phyloP scores from a whole-genome alignment of 2,888 invertebrate species.

The Leucoma salicis region DNA sequence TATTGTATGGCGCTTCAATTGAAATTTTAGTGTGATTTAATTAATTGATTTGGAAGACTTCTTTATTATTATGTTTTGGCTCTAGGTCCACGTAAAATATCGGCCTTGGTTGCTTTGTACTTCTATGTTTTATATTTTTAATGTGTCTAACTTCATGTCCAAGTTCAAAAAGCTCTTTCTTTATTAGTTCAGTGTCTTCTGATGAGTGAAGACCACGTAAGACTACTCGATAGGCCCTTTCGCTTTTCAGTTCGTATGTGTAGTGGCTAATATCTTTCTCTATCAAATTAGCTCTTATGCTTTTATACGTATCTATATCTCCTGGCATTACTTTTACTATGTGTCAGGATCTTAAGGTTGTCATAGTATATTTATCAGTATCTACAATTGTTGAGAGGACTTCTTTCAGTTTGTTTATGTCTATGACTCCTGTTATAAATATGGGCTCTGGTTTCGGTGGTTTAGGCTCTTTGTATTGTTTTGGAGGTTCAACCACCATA shows the following conservation, averaged over 20 bases:
- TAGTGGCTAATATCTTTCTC: slow-evolving; percentile 8
- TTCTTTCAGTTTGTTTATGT: background rate
- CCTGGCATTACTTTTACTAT: slow-evolving; percentile 7
- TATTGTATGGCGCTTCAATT: slow-evolving; percentile 9
- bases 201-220: background rate
- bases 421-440: background rate
- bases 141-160: background rate
- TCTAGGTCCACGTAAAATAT: slow-evolving; percentile 7
- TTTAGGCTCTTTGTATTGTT: background rate
- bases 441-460: slow-evolving; percentile 3
- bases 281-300: slow-evolving; percentile 3
- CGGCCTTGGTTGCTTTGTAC: background rate
- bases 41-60: slow-evolving; percentile 1
- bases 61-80: slow-evolving; percentile 6
- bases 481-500: background rate
- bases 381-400: background rate
- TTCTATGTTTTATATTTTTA: background rate
- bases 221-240: slow-evolving; percentile 8
- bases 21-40: slow-evolving; percentile 1
- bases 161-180: background rate
- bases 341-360: slow-evolving; percentile 9
- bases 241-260: slow-evolving; percentile 11
- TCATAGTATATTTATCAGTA: background rate
- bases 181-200: background rate
- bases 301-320: slow-evolving; percentile 8